Evolutionary conservation across 2,888 invertebrate species (phyloP), one percentile per base, ranked within the genome.

Genomic region (Gastrophysa polygoni): DNA sequence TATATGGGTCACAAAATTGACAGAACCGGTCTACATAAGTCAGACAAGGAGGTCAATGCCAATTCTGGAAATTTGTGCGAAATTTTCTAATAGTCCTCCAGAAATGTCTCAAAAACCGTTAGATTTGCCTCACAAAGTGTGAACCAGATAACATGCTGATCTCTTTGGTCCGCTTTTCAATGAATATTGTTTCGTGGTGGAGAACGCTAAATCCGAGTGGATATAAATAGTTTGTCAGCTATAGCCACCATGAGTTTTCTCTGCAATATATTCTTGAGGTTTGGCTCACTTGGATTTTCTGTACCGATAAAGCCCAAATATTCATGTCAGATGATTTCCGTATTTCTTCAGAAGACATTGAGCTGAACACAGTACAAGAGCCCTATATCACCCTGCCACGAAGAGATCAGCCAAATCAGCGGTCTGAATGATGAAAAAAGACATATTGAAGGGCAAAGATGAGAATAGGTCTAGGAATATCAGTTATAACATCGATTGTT

Each of bases 121-220:
- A 48, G 17, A 55, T 28, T 48, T 21, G 43, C 49, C 49, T 10
- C 50, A 57, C 47, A 28, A 50, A 21, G 46, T 18, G 16, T 61
- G 57, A 55, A 32, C 58, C 1, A 43, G 59, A 38, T 32, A 58
- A 10, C 55, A 62, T 11, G 44, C 21, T 18, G 56, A 56, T 55
- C n/a, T n/a, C n/a, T n/a, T n/a, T n/a, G n/a, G n/a, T n/a, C n/a
- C n/a, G n/a, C n/a, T n/a, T n/a, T n/a, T 29, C 14, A 16, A 29
- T 29, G 28, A 29, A 7, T 28, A 14, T 34, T 51, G 29, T 51
- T 20, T 17, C 18, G 17, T 32, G 2, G 1, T 51, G 18, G 50
- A 51, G 18, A 32, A 20, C 34, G 50, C 50, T 32, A 51, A 32
- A 1, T 18, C 50, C 16, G 18, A 51, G 32, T 51, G 50, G 18